A percentile compares a stretch with the other conserved stretches of the same genome.
Conservation (phyloP, 35 echinoderm and acorn worm genomes). For the Anneissia japonica region DNA sequence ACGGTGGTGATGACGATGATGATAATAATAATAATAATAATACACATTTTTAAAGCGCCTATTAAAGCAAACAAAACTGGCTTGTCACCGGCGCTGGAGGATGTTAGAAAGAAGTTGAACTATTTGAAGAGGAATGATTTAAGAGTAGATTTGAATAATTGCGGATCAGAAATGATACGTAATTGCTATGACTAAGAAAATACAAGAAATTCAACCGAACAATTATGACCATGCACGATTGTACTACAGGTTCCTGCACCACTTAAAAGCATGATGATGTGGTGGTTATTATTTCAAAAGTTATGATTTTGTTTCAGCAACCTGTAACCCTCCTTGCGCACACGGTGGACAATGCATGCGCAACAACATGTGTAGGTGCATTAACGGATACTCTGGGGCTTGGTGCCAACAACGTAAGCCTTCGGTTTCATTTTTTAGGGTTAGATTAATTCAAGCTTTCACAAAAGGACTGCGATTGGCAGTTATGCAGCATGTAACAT, state of each 20-base stretch:
- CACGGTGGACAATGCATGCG: constrained; percentile 78
- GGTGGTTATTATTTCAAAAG: background rate
- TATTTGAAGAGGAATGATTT: too few species aligned
- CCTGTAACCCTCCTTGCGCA: constrained; percentile 76
- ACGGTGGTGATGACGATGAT: constrained; percentile 4
- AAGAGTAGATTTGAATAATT: too few species aligned
- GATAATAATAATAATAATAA: constrained; percentile 19
- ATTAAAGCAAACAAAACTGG: background rate
- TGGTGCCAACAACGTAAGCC: constrained; percentile 69
- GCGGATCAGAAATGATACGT: too few species aligned
- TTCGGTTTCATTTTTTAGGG: background rate
- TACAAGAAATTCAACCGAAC: too few species aligned
- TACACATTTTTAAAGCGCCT: background rate
- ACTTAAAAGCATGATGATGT: background rate
- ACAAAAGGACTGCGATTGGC: too few species aligned
- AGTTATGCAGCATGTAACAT: too few species aligned
- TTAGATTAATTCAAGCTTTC: too few species aligned
- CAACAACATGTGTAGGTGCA: constrained; percentile 66
- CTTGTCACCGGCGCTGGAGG: background rate
- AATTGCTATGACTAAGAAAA: too few species aligned
- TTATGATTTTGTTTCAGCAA: constrained; percentile 46
- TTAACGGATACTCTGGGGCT: constrained; percentile 55
- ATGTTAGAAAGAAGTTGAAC: background rate
- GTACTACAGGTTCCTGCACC: background rate
- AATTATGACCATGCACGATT: background rate